Evolutionary conservation across 2,113 vertebrate genomes (phyloP).

Genomic region (Nothoprocta perdicaria): DNA sequence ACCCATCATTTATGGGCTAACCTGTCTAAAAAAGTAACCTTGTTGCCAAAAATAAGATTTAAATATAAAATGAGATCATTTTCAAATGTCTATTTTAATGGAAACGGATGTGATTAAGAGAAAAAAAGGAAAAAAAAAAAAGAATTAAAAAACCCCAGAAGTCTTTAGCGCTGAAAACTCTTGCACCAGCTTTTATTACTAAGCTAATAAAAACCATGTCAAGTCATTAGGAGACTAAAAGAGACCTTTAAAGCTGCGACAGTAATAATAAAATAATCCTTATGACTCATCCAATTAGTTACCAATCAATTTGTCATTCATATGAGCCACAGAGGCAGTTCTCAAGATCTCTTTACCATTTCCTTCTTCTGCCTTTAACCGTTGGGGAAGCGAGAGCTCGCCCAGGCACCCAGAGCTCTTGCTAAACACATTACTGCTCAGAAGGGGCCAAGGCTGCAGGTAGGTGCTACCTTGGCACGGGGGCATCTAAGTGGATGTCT

Average conservation of each 20-base stretch:
- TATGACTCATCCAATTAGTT: neutral
- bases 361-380: neutral
- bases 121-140: neutral
- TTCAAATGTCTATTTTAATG: neutral
- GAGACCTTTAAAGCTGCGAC: neutral
- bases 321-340: neutral
- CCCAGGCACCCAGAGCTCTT: neutral
- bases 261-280: neutral
- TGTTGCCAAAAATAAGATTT: neutral
- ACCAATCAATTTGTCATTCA: neutral
- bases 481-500: neutral
- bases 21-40: neutral
- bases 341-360: neutral
- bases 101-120: neutral
- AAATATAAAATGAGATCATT: neutral
- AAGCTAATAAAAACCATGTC: constrained; percentile 4
- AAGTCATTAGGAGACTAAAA: neutral
- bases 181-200: neutral
- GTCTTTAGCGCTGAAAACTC: neutral
- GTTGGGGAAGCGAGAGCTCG: accelerated
- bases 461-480: neutral
- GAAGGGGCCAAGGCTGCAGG: neutral
- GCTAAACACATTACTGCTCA: neutral
- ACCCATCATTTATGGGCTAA: neutral
- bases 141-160: neutral